phyloP scores from a whole-genome alignment of 2,113 vertebrate genomes.

The Corythoichthys haematopterus region DNA sequence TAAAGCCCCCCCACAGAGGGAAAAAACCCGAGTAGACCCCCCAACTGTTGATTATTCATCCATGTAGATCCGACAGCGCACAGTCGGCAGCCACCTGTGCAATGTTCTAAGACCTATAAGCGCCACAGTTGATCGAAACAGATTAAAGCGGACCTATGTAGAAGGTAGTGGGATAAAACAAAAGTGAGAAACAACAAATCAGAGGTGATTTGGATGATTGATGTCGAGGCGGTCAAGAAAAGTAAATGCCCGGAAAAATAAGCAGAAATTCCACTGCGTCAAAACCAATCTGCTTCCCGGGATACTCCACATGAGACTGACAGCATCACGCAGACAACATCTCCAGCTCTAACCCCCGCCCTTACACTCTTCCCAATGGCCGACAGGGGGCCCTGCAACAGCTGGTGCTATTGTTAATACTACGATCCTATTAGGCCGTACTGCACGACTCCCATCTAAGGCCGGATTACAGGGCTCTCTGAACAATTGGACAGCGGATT shows the following conservation, averaged over 20 bases:
- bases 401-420: conserved; percentile 85
- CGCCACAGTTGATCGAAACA: conserved; percentile 6
- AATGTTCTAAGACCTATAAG: not conserved
- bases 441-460: conserved; percentile 83
- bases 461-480: conserved; percentile 87
- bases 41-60: conserved; percentile 45
- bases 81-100: conserved; percentile 23
- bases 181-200: not conserved
- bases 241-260: conserved; percentile 27
- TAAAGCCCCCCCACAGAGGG: conserved; percentile 25
- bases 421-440: conserved; percentile 88
- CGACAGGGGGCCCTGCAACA: conserved; percentile 78
- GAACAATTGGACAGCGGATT: conserved; percentile 83
- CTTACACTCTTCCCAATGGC: conserved; percentile 53
- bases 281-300: conserved; percentile 39
- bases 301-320: conserved; percentile 68
- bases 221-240: conserved; percentile 5
- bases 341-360: conserved; percentile 21
- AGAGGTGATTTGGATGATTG: not conserved
- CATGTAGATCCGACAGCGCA: conserved; percentile 42
- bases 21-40: conserved; percentile 27
- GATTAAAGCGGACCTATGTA: conserved; percentile 6
- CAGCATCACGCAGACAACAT: conserved; percentile 62
- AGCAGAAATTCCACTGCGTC: conserved; percentile 36
- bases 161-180: conserved; percentile 1